Percentiles rank a stretch among this genome's conserved stretches.
These are phyloP conservation scores for Clarias magur DNA, from an alignment of 2,113 vertebrate genomes.

Conservation along the genomic window DNA sequence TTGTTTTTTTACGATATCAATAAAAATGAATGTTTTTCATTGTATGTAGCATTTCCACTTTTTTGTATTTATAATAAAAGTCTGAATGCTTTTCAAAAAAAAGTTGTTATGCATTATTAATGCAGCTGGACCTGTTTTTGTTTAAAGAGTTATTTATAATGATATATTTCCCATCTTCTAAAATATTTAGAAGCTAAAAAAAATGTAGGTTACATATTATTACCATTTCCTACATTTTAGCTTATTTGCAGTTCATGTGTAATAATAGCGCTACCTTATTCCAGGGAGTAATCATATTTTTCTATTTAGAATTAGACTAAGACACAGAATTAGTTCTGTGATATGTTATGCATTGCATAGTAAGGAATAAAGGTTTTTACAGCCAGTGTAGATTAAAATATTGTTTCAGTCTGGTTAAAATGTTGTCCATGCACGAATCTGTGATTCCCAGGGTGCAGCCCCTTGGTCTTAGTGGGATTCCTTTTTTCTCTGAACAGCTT, in stretches of 20 bases:
- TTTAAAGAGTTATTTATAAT: conserved; percentile 8
- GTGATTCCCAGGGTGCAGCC: conserved; percentile 49
- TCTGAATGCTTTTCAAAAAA: conserved; percentile 67
- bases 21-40: conserved; percentile 56
- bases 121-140: conserved; percentile 62
- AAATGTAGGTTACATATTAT: background rate
- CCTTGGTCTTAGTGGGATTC: conserved; percentile 70
- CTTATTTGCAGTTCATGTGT: background rate
- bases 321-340: background rate
- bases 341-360: background rate
- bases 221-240: background rate
- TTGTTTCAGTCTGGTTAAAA: conserved; percentile 36
- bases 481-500: conserved; percentile 86
- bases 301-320: background rate
- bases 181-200: conserved; percentile 1
- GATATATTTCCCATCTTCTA: background rate
- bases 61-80: conserved; percentile 80
- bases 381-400: conserved; percentile 12
- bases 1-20: conserved; percentile 49
- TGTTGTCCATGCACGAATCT: conserved; percentile 51
- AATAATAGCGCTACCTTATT: background rate
- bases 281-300: background rate
- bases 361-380: background rate
- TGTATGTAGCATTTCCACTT: conserved; percentile 68
- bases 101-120: conserved; percentile 76